Base-by-base conservation (phyloP, 2,888 invertebrate species). In the Loripinus fragilis region DNA sequence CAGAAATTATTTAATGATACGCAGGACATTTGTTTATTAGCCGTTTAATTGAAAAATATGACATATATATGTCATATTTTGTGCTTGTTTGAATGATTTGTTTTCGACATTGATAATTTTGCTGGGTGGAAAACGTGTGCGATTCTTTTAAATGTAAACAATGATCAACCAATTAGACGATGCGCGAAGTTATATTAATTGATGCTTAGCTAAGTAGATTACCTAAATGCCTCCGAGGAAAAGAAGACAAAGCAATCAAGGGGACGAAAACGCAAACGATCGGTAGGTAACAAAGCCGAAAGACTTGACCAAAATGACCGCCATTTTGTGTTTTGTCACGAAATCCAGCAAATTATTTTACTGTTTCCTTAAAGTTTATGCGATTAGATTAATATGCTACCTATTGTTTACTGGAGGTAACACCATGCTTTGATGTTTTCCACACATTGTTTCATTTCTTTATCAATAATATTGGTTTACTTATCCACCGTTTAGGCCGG, bases 201-300 rank as follows among this genome's bases (percentile, higher is more conserved):
- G 28, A 15, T 23, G 7, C 60, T 33, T 60, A 60, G 33, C 20
- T 28, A 60, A 60, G 50, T 41, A 71, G 60, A 65, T n/a, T n/a
- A 52, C 74, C 80, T 83, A 80, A 80, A 90, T 90, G 90, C 89
- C 90, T 78, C 85, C 86, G 65, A 82, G 86, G 48, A 89, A 87
- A 82, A 85, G 90, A 79, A 83, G 90, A 76, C 89, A 87, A 77
- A 85, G 88, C 76, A 85, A 83, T 71, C 85, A 88, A 72, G 89
- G 89, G 71, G 89, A 89, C 64, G 86, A 86, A 73, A 85, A 76
- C 73, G 79, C 77, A 66, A 83, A 80, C 64, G 88, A 88, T 67
- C 55, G 81, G 33, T 41, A 80, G 76, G 77, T 81, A 66, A 83
- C 80, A 80, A 86, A 12, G 33, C 76, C 20, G 48, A 72, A 42